Evolutionary conservation across 2,113 vertebrate species (phyloP), one percentile per base, ranked within the genome.

Genomic region (Aleadryas rufinucha): DNA sequence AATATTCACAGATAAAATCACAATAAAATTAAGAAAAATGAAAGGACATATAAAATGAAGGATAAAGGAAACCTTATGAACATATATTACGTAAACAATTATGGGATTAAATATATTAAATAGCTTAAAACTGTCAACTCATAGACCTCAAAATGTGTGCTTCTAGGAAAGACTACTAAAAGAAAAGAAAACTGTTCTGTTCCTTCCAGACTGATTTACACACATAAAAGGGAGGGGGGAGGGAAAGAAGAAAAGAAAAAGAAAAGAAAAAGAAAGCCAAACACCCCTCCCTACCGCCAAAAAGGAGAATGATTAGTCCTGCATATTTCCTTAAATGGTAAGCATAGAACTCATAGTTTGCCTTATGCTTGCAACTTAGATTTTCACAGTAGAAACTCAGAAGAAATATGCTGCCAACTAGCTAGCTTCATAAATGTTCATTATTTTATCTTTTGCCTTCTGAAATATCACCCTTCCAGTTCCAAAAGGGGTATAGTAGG

Each of bases 241-340:
- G 27, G 9, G 35, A 64, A 7, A 17, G 11, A 21, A 19, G 8
- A 28, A 21, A 16, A 16, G 2, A 28, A 28, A 35, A 23, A 11
- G 6, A n/a, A 33, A 1, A 13, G 11, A 44, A 35, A 27, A 16
- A 4, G 11, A 39, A 41, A n/a, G 13, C 5, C n/a, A 21, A 60
- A 16, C 9, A 47, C 6, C 13, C 33, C n/a, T 69, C 17, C 14
- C 30, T 54, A 23, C 10, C 0, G 0, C 11, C 45, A 52, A 22
- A 77, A 71, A 26, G 10, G 10, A 47, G 47, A 52, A 60, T 3
- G 1, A 60, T 37, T 64, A 52, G 2, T 23, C 4, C 39, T 75
- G 5, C 6, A 8, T 82, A 52, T 33, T 83, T 76, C 13, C 66
- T 45, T 6, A 47, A 69, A 19, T 4, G 4, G 13, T 12, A 63